Base-by-base conservation (phyloP, 2,113 vertebrate genomes). In the Cairina moschata region DNA sequence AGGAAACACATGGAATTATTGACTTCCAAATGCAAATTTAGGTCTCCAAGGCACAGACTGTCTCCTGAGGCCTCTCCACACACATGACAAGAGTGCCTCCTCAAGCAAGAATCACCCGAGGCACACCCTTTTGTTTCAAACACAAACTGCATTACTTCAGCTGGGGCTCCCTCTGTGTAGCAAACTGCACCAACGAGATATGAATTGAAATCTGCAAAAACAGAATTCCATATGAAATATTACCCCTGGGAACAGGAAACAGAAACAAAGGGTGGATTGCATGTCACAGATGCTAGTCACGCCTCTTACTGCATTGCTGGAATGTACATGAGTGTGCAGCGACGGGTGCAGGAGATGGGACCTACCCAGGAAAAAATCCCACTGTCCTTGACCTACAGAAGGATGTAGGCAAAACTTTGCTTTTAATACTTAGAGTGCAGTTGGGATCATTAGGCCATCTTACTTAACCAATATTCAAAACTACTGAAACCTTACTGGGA, bases 211-310 rank as follows among this genome's bases (percentile, higher is more conserved):
- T 50, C 62, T 63, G 20, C 36, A 91, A 83, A 91, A 94, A 23
- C 42, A 90, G 91, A 94, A 88, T 86, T 93, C 91, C 34, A 0
- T 18, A 60, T 36, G 82, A 96, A 96, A 94, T 36, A 60, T 75
- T 81, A 94, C 34, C 48, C 79, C 60, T 46, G 55, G 75, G 91
- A 93, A 96, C 90, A 91, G 44, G 62, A 75, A 84, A 88, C 29
- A 87, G 89, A 83, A 90, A 59, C n/a, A 85, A 81, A 83, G 85
- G 69, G 32, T 0, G 0, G 59, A 69, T 13, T 91, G 84, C 71
- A 59, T 20, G 62, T 0, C 15, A 80, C 78, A 93, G 93, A 82
- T 80, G 85, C 83, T 86, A 74, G 78, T 69, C 62, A 46, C 67
- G 83, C n/a, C 65, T 90, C 75, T 79, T 52, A 22, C 0, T 0